phyloP scores from a whole-genome alignment of 2,888 invertebrate genomes.

The Caenorhabditis drosophilae region DNA sequence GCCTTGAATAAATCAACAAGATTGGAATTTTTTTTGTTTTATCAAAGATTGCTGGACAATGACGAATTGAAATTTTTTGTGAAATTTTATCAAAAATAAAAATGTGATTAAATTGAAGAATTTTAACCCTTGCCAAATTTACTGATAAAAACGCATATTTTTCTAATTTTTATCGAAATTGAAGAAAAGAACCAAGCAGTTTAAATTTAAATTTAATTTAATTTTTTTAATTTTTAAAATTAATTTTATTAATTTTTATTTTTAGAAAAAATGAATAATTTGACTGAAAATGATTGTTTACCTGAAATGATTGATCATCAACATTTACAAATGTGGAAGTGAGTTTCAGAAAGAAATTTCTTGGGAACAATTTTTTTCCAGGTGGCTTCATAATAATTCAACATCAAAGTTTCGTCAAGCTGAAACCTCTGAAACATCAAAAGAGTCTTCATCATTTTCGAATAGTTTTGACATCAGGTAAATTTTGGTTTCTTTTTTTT shows the following conservation, averaged over 20 bases:
- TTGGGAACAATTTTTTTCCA: slow-evolving; percentile 9
- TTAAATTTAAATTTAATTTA: no score
- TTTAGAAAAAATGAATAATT: background rate
- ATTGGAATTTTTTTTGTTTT: no score
- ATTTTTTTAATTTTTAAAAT: no score
- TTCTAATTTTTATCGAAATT: no score
- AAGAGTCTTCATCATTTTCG: slow-evolving; percentile 26
- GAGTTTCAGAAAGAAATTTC: slow-evolving; percentile 2
- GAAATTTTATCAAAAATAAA: no score
- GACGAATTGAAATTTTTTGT: no score
- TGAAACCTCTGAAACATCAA: slow-evolving; percentile 12
- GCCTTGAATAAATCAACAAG: no score
- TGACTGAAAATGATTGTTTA: slow-evolving; percentile 20
- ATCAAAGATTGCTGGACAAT: no score
- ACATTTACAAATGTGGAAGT: slow-evolving; percentile 40
- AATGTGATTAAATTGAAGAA: no score
- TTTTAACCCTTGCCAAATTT: no score
- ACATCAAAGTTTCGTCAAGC: slow-evolving; percentile 3
- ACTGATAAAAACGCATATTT: no score
- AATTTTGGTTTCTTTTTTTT: slow-evolving; percentile 9
- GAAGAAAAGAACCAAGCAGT: no score
- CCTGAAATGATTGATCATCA: slow-evolving; percentile 38
- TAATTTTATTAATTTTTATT: background rate
- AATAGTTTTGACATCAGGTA: slow-evolving; percentile 38
- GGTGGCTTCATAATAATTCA: slow-evolving; percentile 36